These are phyloP conservation scores for Hedya salicella DNA, from an alignment of 2,888 invertebrate species.

Conservation along the genomic window DNA sequence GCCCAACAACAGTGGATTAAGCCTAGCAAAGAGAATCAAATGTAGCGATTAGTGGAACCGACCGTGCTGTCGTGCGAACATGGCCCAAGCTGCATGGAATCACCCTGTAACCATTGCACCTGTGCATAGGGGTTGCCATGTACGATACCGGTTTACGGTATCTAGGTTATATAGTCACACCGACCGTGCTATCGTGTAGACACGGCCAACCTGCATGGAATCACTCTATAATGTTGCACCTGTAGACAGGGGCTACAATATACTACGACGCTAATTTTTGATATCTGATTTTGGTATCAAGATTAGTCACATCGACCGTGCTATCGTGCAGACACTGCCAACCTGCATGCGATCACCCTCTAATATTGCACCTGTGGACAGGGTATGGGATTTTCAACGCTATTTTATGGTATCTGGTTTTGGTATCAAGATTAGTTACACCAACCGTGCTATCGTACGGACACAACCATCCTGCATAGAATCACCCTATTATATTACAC, in stretches of 20 bases:
- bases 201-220: slow-evolving; percentile 26
- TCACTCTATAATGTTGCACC: slow-evolving; percentile 30
- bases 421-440: too few relatives aligned
- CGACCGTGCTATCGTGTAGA: neutral
- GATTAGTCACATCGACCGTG: neutral
- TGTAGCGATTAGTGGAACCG: slow-evolving; percentile 19
- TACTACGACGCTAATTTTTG: too few relatives aligned
- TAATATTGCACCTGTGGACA: neutral
- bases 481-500: too few relatives aligned
- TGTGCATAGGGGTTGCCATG: slow-evolving; percentile 40
- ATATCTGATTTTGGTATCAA: slow-evolving; percentile 19
- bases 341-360: slow-evolving; percentile 25
- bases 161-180: neutral
- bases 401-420: too few relatives aligned
- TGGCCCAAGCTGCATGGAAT: slow-evolving; percentile 24
- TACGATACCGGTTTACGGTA: slow-evolving; percentile 16
- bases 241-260: slow-evolving; percentile 40
- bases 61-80: slow-evolving; percentile 23
- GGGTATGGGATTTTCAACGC: too few relatives aligned
- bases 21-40: slow-evolving; percentile 32
- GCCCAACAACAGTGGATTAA: slow-evolving; percentile 22
- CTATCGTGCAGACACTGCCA: slow-evolving; percentile 10
- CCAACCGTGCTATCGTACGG: too few relatives aligned
- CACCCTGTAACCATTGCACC: slow-evolving; percentile 28
- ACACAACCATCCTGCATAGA: too few relatives aligned